A percentile compares a stretch with the other conserved stretches of the same genome.
Conservation (phyloP, 2,888 invertebrate genomes). For the Chrysopilus asiliformis region DNA sequence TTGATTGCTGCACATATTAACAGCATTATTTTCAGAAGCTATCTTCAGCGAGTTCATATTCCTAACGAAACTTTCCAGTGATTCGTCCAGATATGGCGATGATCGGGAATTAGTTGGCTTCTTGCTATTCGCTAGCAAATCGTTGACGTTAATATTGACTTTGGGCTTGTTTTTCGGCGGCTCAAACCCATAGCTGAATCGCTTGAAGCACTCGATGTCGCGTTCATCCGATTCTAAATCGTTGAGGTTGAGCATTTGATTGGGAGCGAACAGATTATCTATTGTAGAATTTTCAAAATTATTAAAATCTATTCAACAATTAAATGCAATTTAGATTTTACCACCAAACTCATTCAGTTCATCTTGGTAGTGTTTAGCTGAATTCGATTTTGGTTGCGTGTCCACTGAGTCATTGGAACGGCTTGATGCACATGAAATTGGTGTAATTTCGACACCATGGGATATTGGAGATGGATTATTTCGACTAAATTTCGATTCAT, state of each 20-base stretch:
- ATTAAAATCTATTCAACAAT: too few relatives aligned
- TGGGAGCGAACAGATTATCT: slow-evolving; percentile 65
- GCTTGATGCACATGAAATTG: slow-evolving; percentile 19
- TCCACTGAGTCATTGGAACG: slow-evolving; percentile 6
- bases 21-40: too few relatives aligned
- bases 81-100: slow-evolving; percentile 32
- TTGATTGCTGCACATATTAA: too few relatives aligned
- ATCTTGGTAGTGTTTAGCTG: too few relatives aligned
- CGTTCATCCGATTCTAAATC: slow-evolving; percentile 66
- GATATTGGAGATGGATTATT: slow-evolving; percentile 28
- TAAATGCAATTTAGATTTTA: too few relatives aligned
- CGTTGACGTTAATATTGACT: slow-evolving; percentile 66
- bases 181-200: slow-evolving; percentile 73
- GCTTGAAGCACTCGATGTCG: slow-evolving; percentile 76
- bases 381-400: too few relatives aligned
- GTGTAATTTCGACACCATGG: slow-evolving; percentile 35
- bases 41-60: neutral
- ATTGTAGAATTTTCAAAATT: slow-evolving; percentile 7
- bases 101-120: slow-evolving; percentile 20
- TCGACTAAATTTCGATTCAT: slow-evolving; percentile 33
- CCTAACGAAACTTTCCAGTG: slow-evolving; percentile 13
- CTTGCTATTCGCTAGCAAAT: slow-evolving; percentile 43
- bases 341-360: too few relatives aligned
- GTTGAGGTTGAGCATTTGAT: slow-evolving; percentile 65
- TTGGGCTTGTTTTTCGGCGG: slow-evolving; percentile 63